A percentile compares a stretch with the other conserved stretches of the same genome.
These are phyloP conservation scores for Pheosia gnoma DNA, from an alignment of 2,888 invertebrate species.

Conservation along the genomic window DNA sequence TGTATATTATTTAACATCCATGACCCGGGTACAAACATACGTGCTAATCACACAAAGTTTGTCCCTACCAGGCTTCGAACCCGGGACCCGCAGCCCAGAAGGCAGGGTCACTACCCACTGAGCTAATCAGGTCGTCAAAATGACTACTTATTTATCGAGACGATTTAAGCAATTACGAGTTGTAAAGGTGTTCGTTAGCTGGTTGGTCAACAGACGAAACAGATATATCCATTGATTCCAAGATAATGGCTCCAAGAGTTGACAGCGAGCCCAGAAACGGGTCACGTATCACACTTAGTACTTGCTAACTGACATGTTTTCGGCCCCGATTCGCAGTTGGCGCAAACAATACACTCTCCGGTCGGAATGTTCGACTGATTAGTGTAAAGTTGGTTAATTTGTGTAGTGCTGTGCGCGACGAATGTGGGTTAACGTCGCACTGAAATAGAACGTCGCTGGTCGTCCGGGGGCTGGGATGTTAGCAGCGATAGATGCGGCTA, in stretches of 20 bases:
- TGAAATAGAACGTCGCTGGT: constrained; percentile 69
- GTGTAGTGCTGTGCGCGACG: constrained; percentile 57
- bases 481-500: constrained; percentile 45
- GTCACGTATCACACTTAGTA: neutral
- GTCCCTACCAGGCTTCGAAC: no score
- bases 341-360: constrained; percentile 1
- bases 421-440: constrained; percentile 72
- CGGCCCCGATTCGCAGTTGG: constrained; percentile 6
- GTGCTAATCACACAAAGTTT: no score
- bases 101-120: no score
- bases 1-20: no score
- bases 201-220: no score
- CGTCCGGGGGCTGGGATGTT: constrained; percentile 47
- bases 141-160: no score
- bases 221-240: neutral
- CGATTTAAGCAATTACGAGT: no score
- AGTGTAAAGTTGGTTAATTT: constrained; percentile 59
- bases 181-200: no score
- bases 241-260: neutral
- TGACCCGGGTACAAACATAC: no score
- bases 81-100: no score
- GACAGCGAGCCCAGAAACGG: neutral
- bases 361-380: constrained; percentile 1
- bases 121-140: no score
- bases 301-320: constrained; percentile 7